Evolutionary conservation across 2,888 invertebrate species (phyloP).

Genomic region (Troilus luridus): DNA sequence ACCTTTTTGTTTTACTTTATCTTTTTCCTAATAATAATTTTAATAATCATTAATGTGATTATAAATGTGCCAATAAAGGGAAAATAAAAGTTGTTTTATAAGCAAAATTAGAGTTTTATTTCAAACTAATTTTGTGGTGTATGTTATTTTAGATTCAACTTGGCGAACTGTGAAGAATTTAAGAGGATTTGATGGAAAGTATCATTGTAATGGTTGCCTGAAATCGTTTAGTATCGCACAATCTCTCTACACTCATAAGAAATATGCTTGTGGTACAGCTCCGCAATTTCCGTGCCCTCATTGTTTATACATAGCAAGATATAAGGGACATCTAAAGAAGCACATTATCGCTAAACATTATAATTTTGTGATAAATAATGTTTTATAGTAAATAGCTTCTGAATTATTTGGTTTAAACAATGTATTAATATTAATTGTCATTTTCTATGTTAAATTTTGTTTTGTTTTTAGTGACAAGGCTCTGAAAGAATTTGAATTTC

Average conservation of each 20-base stretch:
- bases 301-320: constrained; percentile 62
- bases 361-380: background rate
- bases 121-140: background rate
- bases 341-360: constrained; percentile 61
- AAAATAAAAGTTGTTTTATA: background rate
- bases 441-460: background rate
- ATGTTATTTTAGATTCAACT: constrained; percentile 19
- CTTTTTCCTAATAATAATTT: background rate
- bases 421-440: background rate
- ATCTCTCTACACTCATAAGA: constrained; percentile 60
- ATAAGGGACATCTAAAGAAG: constrained; percentile 59
- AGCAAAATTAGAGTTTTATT: background rate
- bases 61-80: background rate
- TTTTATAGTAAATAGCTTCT: background rate
- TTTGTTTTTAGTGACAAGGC: background rate
- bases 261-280: constrained; percentile 64
- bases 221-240: background rate
- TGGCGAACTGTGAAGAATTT: constrained; percentile 21
- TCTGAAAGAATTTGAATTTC: background rate
- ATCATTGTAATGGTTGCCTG: constrained; percentile 13
- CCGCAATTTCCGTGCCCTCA: constrained; percentile 64
- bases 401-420: background rate
- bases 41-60: background rate
- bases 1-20: background rate
- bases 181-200: constrained; percentile 32